These are phyloP conservation scores for Paramuricea clavata DNA, from an alignment of 92 coral and sea anemone species.

Conservation along the genomic window DNA sequence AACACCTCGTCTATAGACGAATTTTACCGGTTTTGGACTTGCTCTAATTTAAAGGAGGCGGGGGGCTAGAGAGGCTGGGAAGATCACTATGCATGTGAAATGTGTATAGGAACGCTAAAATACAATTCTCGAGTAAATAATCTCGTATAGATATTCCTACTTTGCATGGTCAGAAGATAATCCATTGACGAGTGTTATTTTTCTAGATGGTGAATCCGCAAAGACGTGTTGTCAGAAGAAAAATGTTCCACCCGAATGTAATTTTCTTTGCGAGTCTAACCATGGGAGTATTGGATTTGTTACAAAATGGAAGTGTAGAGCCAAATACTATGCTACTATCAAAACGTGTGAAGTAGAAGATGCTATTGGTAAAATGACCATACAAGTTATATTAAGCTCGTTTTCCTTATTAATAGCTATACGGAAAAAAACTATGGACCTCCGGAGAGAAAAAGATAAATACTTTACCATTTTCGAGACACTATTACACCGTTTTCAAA, in stretches of 20 bases:
- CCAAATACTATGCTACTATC: conserved; percentile 75
- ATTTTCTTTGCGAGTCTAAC: conserved; percentile 89
- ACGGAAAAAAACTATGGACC: no score
- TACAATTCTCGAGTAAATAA: neutral
- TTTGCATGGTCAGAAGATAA: neutral
- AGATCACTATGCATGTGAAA: no score
- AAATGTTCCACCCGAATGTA: conserved; percentile 82
- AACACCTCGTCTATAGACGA: neutral
- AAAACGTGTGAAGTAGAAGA: conserved; percentile 81
- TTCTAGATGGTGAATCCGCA: conserved; percentile 33
- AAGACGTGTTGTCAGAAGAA: conserved; percentile 72
- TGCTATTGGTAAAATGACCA: conserved; percentile 69
- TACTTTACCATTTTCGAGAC: no score
- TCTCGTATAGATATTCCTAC: neutral
- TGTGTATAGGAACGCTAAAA: no score
- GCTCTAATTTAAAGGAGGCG: no score
- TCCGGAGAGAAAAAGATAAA: no score
- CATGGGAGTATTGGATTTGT: conserved; percentile 75
- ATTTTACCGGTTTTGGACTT: neutral
- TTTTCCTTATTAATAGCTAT: neutral
- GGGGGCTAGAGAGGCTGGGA: no score
- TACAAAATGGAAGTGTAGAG: conserved; percentile 83
- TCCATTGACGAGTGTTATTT: neutral
- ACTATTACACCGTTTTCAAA: no score
- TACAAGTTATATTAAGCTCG: neutral